Conservation (phyloP, 30 jellyfish, hydroid and myxozoan genomes). For the Mastigias papua region DNA sequence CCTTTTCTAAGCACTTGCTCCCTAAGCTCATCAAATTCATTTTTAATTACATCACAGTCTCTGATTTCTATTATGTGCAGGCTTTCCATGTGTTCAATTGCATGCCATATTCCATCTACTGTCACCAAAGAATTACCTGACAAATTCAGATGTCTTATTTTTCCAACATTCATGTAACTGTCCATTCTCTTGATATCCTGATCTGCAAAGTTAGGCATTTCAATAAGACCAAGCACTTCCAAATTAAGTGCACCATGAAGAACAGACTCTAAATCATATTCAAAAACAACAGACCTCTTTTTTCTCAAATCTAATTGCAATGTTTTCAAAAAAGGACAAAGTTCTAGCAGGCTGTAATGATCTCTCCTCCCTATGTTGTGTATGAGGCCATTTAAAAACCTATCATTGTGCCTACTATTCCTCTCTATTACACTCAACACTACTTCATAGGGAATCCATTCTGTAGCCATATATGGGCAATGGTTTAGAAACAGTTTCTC, state of each 20-base stretch:
- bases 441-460: constrained; percentile 42
- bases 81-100: constrained; percentile 25
- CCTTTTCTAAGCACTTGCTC: constrained; percentile 22
- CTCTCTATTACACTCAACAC: not conserved
- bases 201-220: constrained; percentile 48
- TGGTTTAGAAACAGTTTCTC: constrained; percentile 68
- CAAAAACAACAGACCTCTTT: not conserved
- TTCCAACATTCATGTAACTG: constrained; percentile 6
- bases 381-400: not conserved
- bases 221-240: constrained; percentile 14
- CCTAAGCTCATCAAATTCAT: constrained; percentile 18
- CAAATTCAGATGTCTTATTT: constrained; percentile 16
- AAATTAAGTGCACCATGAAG: constrained; percentile 32
- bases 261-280: constrained; percentile 45
- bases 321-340: constrained; percentile 40
- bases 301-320: constrained; percentile 50
- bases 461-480: constrained; percentile 55
- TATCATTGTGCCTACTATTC: constrained; percentile 19
- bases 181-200: constrained; percentile 13
- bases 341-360: constrained; percentile 41
- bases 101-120: constrained; percentile 57
- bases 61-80: constrained; percentile 28
- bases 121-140: constrained; percentile 59
- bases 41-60: constrained; percentile 50
- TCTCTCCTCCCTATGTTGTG: not conserved